Evolutionary conservation across 2,113 vertebrate genomes (phyloP), one percentile per base, ranked within the genome.

Genomic region (Channa argus): DNA sequence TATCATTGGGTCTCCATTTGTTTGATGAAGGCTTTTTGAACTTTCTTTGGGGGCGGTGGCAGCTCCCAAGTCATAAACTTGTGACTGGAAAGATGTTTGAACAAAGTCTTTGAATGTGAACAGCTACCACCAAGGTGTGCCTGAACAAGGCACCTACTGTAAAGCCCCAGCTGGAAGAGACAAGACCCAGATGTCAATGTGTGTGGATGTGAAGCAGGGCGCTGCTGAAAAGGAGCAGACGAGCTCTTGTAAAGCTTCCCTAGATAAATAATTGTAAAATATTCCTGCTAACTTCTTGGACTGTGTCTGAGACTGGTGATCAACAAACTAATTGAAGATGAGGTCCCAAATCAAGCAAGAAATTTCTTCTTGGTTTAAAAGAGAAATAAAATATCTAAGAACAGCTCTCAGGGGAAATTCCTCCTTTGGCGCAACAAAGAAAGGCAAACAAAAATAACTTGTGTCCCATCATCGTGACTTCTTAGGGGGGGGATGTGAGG

Each of bases 141-240:
- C 83, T 87, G 88, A 91, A 83, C 82, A 88, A 89, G 88, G 90
- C 91, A 87, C 87, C 88, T 68, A 43, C 83, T 77, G 77, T 64
- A 41, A 53, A 85, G 63, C 75, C 74, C 78, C 63, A 14, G 47
- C 2, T 63, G 47, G 34, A 67, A 62, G 63, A 37, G 49, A 54
- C 66, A 4, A 7, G 37, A 68, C 64, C 47, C 36, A 46, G 63
- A 13, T 50, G 5, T 62, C 63, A 39, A 37, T 46, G 53, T 49
- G 62, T 50, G 49, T 5, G 52, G 34, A 60, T 5, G 58, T 47
- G 71, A 70, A 52, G 53, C 37, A 43, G 52, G 75, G 63, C 6
- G 65, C 47, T 49, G 50, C 53, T 49, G 66, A 47, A 66, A 62
- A 71, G 37, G n/a, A 74, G 14, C 51, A 4, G 46, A 10, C 8